Evolutionary conservation across 2,113 vertebrate species (phyloP), one percentile per base, ranked within the genome.

Genomic region (Calonectris borealis): DNA sequence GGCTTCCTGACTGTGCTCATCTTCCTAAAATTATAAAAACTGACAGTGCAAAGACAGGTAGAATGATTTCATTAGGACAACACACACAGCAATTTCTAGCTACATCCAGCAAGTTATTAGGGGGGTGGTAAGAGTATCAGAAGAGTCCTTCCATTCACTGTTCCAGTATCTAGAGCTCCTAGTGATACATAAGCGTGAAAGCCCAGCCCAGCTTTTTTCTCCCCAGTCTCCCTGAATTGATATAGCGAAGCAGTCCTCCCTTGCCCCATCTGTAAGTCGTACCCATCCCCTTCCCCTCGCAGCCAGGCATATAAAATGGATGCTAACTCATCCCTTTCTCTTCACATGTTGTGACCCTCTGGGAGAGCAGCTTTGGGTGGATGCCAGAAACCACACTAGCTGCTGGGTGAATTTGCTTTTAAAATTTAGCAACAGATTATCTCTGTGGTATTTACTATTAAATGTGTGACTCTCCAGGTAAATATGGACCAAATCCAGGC

Each of bases 371-470:
- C 52, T 49, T 38, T 86, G 86, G 61, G 44, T 3, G 3, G 11
- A 55, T 65, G 93, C 66, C 94, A 94, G 84, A 77, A 92, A 85
- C 79, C 88, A 95, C 75, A 60, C 44, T 16, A 77, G 64, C 65
- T 78, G 76, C 81, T 87, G 58, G 49, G 70, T 80, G 73, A 89
- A 85, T 88, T 49, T 86, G 42, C 68, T 40, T 80, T 91, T 83
- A 94, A 94, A 96, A 73, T 38, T 60, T 52, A 89, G 25, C 57
- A 92, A 57, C 61, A 57, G 26, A 22, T 89, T 91, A 89, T 91
- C 73, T 82, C 69, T 70, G 61, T 68, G 81, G 65, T 83, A 89
- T 93, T 94, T 89, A 84, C 70, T 89, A n/a, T 26, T 49, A 57
- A 76, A 92, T 65, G 66, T 54, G 54, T 42, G 78, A 94, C 44